These are phyloP conservation scores for Phyllopteryx taeniolatus DNA, from an alignment of 2,113 vertebrate genomes.

Conservation along the genomic window DNA sequence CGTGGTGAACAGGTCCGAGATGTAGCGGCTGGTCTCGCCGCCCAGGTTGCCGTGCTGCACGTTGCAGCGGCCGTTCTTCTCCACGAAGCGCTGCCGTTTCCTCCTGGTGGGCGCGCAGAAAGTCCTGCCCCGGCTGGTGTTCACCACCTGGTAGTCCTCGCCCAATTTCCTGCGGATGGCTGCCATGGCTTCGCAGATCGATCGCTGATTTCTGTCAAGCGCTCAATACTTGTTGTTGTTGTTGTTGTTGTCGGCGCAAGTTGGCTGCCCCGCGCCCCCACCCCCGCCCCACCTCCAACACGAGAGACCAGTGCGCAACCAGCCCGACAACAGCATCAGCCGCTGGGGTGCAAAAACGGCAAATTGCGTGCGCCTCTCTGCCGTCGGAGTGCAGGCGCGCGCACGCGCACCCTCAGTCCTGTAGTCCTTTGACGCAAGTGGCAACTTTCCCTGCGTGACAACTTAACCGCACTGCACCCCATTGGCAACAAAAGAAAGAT, in stretches of 20 bases:
- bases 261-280: conserved; percentile 22
- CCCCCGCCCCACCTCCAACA: background rate
- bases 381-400: conserved; percentile 26
- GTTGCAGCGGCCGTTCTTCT: conserved; percentile 88
- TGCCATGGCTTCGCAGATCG: conserved; percentile 63
- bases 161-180: conserved; percentile 80
- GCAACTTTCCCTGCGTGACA: conserved; percentile 33
- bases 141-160: conserved; percentile 82
- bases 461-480: background rate
- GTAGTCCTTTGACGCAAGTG: conserved; percentile 24
- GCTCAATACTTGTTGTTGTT: background rate
- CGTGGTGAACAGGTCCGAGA: conserved; percentile 86
- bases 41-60: conserved; percentile 87
- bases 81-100: conserved; percentile 85
- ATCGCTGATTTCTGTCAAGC: background rate
- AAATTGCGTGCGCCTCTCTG: conserved; percentile 18
- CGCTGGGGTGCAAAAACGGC: conserved; percentile 22
- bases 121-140: conserved; percentile 55
- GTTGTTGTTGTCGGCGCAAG: conserved; percentile 51
- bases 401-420: conserved; percentile 21
- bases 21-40: conserved; percentile 82
- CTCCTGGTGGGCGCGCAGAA: conserved; percentile 73
- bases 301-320: conserved; percentile 15
- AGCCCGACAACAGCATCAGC: conserved; percentile 33
- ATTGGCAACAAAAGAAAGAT: background rate